Base-by-base conservation (phyloP, 2,888 invertebrate species). In the Acleris holmiana region DNA sequence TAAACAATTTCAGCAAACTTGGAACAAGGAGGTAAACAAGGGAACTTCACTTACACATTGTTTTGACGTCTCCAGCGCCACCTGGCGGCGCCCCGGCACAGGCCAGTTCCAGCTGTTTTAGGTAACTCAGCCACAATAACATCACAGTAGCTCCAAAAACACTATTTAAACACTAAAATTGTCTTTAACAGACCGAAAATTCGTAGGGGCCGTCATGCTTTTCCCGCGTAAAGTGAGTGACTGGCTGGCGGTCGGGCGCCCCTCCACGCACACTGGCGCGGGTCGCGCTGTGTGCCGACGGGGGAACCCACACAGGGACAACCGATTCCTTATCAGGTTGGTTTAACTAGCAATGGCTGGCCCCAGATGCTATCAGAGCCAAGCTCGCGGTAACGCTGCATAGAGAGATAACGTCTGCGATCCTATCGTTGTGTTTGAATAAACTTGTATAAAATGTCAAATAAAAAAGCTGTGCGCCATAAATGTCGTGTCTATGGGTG, bases 371-470 rank as follows among this genome's bases (percentile, higher is more conserved):
- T 91, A 91, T 91, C 91, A 83, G 59, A 73, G 73, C 80, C 80
- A 83, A 82, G 88, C 90, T 86, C 91, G 92, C 91, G 91, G 92
- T 91, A 90, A 91, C 91, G 90, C 89, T 91, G 92, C 92, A 92
- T 91, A 91, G 90, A 89, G 89, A 92, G 91, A 91, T 91, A 92
- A 91, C 86, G 91, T 92, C 91, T 82, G 77, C 80, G 92, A 92
- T 92, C 81, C 76, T 91, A 91, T 91, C 91, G 88, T 76, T 74
- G 73, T 89, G 89, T 91, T 91, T 92, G 91, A 91, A 92, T 92
- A 92, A 91, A 92, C 92, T 91, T 91, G 91, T 92, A 91, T 91
- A 86, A 91, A 92, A 92, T 90, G 91, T 90, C 90, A 91, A 91
- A 91, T 91, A 91, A 91, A 91, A 90, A 91, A 89, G 88, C 86